Evolutionary conservation across 2,888 invertebrate species (phyloP).

Genomic region (Morpho deidamia): DNA sequence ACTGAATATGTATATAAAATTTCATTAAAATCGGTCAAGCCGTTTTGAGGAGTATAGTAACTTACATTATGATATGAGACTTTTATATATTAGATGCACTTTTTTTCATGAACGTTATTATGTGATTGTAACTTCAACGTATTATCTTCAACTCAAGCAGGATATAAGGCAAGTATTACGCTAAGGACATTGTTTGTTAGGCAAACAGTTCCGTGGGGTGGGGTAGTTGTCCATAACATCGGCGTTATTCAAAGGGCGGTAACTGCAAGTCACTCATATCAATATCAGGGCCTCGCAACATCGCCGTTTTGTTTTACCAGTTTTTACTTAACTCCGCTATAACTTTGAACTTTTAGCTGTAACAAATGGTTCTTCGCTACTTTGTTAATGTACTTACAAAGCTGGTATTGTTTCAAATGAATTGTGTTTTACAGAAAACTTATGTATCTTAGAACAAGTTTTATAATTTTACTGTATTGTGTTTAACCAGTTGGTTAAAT

Average conservation of each 20-base stretch:
- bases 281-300: conserved; percentile 58
- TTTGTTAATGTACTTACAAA: conserved; percentile 12
- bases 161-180: conserved; percentile 46
- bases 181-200: conserved; percentile 64
- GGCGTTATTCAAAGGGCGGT: conserved; percentile 50
- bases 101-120: no score
- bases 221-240: conserved; percentile 63
- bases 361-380: conserved; percentile 13
- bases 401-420: background rate
- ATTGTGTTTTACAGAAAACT: no score
- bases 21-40: no score
- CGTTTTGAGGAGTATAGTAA: no score
- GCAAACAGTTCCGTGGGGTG: conserved; percentile 40
- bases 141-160: conserved; percentile 13
- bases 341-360: conserved; percentile 20
- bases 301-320: conserved; percentile 59
- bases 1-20: no score
- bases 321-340: conserved; percentile 55
- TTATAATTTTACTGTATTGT: no score
- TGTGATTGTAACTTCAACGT: background rate
- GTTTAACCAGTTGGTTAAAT: no score
- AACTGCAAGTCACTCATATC: conserved; percentile 78
- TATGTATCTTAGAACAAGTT: no score
- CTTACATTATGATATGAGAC: no score
- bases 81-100: no score